These are phyloP conservation scores for Sarcophaga carnaria DNA, from an alignment of 2,888 invertebrate genomes.

Conservation along the genomic window DNA sequence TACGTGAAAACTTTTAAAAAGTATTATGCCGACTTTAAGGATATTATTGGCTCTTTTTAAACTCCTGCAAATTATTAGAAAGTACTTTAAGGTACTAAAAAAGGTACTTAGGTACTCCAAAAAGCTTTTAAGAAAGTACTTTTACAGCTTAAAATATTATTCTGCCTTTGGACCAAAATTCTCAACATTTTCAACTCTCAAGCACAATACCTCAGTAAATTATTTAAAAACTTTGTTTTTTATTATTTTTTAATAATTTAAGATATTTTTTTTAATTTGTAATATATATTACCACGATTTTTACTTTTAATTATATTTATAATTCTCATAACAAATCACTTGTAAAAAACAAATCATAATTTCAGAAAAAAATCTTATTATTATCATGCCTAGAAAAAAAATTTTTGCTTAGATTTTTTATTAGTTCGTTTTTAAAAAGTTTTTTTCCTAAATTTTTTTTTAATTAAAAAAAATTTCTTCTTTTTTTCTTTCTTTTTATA, in stretches of 20 bases:
- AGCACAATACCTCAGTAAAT: too few relatives aligned
- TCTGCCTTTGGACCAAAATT: too few relatives aligned
- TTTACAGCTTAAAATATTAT: too few relatives aligned
- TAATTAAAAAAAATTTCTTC: conserved; percentile 52
- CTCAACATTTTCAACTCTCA: too few relatives aligned
- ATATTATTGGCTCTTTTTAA: too few relatives aligned
- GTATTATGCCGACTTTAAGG: too few relatives aligned
- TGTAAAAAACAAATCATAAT: conserved; percentile 68
- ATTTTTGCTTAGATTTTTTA: conserved; percentile 68
- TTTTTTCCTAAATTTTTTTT: conserved; percentile 56
- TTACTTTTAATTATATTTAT: neutral
- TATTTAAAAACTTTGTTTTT: neutral
- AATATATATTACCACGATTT: neutral
- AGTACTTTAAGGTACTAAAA: too few relatives aligned
- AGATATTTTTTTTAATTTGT: neutral
- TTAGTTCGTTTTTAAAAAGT: conserved; percentile 36
- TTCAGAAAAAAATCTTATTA: neutral
- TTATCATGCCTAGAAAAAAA: conserved; percentile 51
- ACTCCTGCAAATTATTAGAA: too few relatives aligned
- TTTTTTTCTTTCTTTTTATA: conserved; percentile 54
- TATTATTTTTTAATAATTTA: neutral
- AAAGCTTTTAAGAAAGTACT: too few relatives aligned
- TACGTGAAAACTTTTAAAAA: too few relatives aligned
- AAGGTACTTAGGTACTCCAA: too few relatives aligned
- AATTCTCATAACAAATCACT: conserved; percentile 41